Evolutionary conservation across 2,113 vertebrate genomes (phyloP).

Genomic region (Eulemur macaco): DNA sequence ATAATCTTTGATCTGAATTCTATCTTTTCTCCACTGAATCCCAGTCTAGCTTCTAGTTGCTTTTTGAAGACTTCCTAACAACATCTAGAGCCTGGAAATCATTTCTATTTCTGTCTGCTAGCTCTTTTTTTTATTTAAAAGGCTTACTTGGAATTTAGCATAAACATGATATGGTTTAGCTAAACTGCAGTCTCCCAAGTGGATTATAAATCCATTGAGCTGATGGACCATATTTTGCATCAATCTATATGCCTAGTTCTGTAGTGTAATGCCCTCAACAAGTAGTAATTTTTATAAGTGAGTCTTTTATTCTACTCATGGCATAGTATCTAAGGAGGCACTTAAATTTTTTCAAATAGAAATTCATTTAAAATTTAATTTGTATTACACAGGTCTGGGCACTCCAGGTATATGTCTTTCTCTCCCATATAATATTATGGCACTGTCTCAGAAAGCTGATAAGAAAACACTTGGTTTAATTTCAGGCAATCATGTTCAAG

Average conservation of each 20-base stretch:
- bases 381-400: background rate
- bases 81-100: background rate
- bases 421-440: background rate
- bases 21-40: background rate
- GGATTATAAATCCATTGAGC: conserved; percentile 10
- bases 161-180: background rate
- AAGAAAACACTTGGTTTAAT: conserved; percentile 52
- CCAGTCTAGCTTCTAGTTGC: background rate
- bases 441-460: background rate
- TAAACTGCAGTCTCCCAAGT: background rate
- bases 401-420: background rate
- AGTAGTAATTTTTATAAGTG: background rate
- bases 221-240: background rate
- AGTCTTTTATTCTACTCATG: background rate
- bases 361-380: conserved; percentile 6
- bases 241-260: background rate
- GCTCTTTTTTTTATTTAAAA: background rate
- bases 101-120: background rate
- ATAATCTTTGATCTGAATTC: background rate
- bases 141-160: background rate
- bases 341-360: background rate
- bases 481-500: conserved; percentile 22
- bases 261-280: background rate
- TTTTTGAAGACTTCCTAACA: background rate
- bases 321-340: background rate